These are phyloP conservation scores for Ceratotherium simum DNA, from an alignment of 2,113 vertebrate genomes.

Conservation along the genomic window DNA sequence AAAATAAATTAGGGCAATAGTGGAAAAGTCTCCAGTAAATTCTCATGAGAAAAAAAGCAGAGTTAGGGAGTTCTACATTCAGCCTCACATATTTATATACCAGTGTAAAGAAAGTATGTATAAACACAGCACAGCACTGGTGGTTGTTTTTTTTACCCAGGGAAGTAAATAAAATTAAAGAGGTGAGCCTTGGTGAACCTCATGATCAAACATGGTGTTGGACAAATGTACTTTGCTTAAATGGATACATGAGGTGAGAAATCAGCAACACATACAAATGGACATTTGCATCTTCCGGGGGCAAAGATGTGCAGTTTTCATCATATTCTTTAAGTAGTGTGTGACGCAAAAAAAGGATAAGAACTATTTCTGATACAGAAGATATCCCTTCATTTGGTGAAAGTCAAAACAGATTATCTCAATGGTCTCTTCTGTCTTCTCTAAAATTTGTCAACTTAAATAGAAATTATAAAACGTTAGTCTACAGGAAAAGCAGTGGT, in stretches of 20 bases:
- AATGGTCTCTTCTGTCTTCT: neutral
- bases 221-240: neutral
- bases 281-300: neutral
- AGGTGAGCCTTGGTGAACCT: neutral
- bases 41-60: neutral
- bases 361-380: neutral
- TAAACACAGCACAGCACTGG: neutral
- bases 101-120: neutral
- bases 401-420: neutral
- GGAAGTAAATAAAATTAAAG: neutral
- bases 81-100: neutral
- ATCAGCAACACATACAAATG: neutral
- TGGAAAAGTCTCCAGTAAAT: neutral
- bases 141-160: neutral
- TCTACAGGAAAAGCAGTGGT: neutral
- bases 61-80: neutral
- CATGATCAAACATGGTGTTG: neutral
- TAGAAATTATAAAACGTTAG: neutral
- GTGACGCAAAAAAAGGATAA: neutral
- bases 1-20: neutral
- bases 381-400: neutral
- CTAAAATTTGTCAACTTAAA: constrained; percentile 33
- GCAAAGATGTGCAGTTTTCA: neutral
- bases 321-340: neutral
- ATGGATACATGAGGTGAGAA: neutral